Evolutionary conservation across 2,888 invertebrate species (phyloP), one percentile per base, ranked within the genome.

Genomic region (Tiliacea citrago): DNA sequence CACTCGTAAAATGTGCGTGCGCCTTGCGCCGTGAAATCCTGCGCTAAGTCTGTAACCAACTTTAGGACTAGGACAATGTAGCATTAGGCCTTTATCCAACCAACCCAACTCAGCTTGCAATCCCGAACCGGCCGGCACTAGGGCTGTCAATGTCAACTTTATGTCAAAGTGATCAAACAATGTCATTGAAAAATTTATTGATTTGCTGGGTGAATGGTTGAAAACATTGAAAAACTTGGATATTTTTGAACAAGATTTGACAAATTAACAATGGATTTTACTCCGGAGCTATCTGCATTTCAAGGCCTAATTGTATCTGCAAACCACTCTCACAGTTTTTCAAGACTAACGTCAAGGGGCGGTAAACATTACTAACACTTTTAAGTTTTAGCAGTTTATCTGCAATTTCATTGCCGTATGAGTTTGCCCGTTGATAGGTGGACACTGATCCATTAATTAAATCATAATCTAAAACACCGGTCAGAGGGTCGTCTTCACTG

Each of bases 231-330:
- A 61, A 55, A 69, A 68, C 55, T 79, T 51, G 7, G 7, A n/a
- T 47, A 66, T 39, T 57, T 57, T 68, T 80, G 16, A 66, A 68
- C 24, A 47, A 39, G 8, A 61, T 60, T 75, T 62, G 13, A 35
- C 29, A 71, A 57, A 78, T 58, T 71, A 62, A 73, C 35, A 77
- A 93, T 95, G 94, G 93, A 96, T 85, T 95, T 94, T 80, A 93
- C 93, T 61, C 91, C 92, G 42, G 94, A 94, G 68, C 83, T 96
- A 76, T 90, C 91, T 42, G 90, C 93, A 29, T 93, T 96, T 85
- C 96, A 96, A 90, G 96, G 96, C 58, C 89, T 92, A 29, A 87
- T 96, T 47, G 88, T 95, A 82, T 94, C 96, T 49, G 91, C 93
- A 10, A 93, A 96, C 77, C 93, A 94, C 81, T 88, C 91, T 55